phyloP scores from a whole-genome alignment of 2,888 invertebrate species.

The Apomyelois bistriatella region DNA sequence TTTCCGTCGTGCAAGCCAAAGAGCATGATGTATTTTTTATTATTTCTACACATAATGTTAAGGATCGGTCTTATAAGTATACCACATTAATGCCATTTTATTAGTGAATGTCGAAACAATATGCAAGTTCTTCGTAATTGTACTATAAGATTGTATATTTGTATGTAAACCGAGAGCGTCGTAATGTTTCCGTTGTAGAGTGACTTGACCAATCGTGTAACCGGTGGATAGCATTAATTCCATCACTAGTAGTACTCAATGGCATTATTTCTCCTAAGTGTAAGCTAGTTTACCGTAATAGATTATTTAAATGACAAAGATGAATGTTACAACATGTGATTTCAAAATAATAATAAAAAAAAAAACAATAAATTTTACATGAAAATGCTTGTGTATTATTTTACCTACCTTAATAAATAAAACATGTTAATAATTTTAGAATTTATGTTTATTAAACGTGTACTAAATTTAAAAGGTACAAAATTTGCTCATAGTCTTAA shows the following conservation, averaged over 20 bases:
- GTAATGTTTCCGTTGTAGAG: slow-evolving; percentile 65
- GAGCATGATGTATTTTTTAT: slow-evolving; percentile 78
- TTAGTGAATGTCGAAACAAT: slow-evolving; percentile 69
- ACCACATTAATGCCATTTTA: slow-evolving; percentile 77
- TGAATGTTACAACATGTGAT: slow-evolving; percentile 82
- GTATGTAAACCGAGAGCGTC: slow-evolving; percentile 68
- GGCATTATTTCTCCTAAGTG: slow-evolving; percentile 77
- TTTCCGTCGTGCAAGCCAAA: slow-evolving; percentile 79
- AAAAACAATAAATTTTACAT: slow-evolving; percentile 82
- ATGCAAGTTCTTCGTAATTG: slow-evolving; percentile 66
- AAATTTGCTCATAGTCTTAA: slow-evolving; percentile 10
- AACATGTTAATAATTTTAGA: neutral
- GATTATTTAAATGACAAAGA: slow-evolving; percentile 83
- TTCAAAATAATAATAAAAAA: slow-evolving; percentile 78
- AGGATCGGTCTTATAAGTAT: slow-evolving; percentile 67
- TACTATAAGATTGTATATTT: slow-evolving; percentile 77
- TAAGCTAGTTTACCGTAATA: slow-evolving; percentile 81
- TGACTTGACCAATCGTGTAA: slow-evolving; percentile 76
- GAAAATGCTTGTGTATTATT: slow-evolving; percentile 42
- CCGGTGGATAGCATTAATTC: slow-evolving; percentile 48
- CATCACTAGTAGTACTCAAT: slow-evolving; percentile 69
- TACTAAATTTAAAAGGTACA: slow-evolving; percentile 21
- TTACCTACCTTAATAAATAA: slow-evolving; percentile 10
- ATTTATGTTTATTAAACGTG: slow-evolving; percentile 8
- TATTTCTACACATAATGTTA: slow-evolving; percentile 71